Base-by-base conservation (phyloP, 1,140 invertebrate species). In the Drosophila subobscura region DNA sequence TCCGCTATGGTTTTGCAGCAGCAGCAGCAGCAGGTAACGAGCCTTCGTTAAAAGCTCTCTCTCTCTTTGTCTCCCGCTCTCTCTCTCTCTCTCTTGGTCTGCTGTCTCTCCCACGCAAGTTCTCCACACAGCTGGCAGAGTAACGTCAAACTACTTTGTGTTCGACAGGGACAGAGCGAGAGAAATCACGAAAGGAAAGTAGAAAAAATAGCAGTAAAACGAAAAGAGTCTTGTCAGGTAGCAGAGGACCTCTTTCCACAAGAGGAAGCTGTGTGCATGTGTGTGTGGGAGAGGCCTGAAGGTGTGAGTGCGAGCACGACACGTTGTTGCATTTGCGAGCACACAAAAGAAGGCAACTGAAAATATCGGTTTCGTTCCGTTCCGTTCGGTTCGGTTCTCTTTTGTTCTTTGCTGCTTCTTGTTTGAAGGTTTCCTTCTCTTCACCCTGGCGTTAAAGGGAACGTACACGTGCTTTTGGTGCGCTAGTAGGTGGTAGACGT, bases 271-370 rank as follows among this genome's bases (percentile, higher is more conserved):
- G 81, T 47, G 49, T 23, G n/a, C 61, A 8, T 37, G 64, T 23
- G 23, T 29, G 49, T 51, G 45, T 29, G 40, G 51, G 29, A 42
- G 44, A 52, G 20, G 8, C 67, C 33, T 41, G 23, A 16, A 41
- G 58, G 61, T 72, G 80, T 80, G 72, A 80, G 81, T 74, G 68
- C 50, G 59, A 80, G 67, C 66, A 67, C 75, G 78, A 78, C 83
- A 86, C 83, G 83, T 86, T 86, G 83, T 86, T 86, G 83, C 83
- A 86, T 88, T 79, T 68, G 76, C 52, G 77, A 59, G 46, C 71
- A 78, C 74, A 68, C 53, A 67, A 71, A 83, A 75, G 71, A 54
- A 79, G 63, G 80, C 80, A 75, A 53, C 61, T 46, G 53, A 75
- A 75, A 33, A 75, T 57, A 42, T 40, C 37, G 29, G 41, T 51